phyloP scores from a whole-genome alignment of 2,888 invertebrate genomes.

The Agrochola macilenta region DNA sequence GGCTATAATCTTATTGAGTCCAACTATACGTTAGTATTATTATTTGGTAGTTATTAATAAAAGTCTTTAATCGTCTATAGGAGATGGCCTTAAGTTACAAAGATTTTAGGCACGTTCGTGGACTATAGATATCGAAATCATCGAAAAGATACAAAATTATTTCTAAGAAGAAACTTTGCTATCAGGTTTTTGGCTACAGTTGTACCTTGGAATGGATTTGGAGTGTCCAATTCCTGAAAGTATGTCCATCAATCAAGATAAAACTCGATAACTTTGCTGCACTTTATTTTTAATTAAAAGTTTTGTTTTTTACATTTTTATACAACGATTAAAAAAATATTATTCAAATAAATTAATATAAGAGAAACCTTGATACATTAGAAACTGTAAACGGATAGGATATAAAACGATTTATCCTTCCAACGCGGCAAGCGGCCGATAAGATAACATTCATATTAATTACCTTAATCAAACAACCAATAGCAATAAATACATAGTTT shows the following conservation, averaged over 20 bases:
- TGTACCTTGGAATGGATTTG: constrained; percentile 18
- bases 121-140: constrained; percentile 1
- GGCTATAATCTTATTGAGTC: too few relatives aligned
- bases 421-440: constrained; percentile 44
- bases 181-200: constrained; percentile 5
- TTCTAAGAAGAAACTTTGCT: constrained; percentile 35
- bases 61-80: background rate
- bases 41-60: background rate
- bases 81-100: constrained; percentile 1
- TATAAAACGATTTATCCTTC: constrained; percentile 56
- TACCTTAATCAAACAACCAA: constrained; percentile 62
- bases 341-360: background rate
- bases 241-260: constrained; percentile 37
- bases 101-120: background rate
- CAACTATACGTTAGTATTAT: too few relatives aligned
- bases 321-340: background rate
- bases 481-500: constrained; percentile 54
- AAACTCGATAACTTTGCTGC: background rate
- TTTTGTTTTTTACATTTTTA: background rate
- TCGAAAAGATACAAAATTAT: constrained; percentile 13
- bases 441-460: constrained; percentile 65
- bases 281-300: background rate
- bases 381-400: constrained; percentile 43
- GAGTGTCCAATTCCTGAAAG: constrained; percentile 26
- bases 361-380: constrained; percentile 37